Conservation (phyloP, 2,797 vertebrate genomes). For the Propithecus perrieri region DNA sequence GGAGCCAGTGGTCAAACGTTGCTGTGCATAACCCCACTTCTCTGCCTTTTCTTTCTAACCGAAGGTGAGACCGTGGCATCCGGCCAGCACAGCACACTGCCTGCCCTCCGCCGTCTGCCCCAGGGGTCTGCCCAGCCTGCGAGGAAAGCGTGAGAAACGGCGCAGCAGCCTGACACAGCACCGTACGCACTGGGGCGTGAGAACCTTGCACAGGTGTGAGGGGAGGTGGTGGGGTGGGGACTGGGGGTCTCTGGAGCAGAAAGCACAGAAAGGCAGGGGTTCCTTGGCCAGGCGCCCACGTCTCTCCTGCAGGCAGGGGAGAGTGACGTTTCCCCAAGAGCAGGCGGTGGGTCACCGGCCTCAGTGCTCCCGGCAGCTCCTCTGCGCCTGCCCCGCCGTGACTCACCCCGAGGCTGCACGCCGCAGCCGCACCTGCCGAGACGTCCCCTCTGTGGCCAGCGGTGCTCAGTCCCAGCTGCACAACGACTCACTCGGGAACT, state of each 20-base stretch:
- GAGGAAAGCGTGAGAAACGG: neutral
- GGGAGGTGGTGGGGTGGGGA: neutral
- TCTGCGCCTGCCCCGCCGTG: too few species aligned
- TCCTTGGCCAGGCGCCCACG: neutral
- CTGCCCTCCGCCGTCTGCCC: neutral
- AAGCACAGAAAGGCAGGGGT: neutral
- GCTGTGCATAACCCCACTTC: accelerated
- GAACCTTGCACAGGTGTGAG: accelerated
- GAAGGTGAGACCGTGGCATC: too few species aligned
- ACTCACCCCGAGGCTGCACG: too few species aligned
- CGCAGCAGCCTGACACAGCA: neutral
- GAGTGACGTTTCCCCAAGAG: neutral
- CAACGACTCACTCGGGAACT: too few species aligned
- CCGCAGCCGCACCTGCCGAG: too few species aligned
- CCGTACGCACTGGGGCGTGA: accelerated
- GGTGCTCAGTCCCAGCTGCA: too few species aligned
- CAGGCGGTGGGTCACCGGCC: too few species aligned
- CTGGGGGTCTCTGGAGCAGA: neutral
- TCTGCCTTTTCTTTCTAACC: neutral
- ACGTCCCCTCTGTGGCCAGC: too few species aligned
- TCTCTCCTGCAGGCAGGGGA: neutral
- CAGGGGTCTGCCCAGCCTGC: neutral
- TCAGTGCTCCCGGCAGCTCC: neutral
- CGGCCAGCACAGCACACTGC: accelerated
- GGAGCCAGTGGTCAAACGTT: accelerated